phyloP scores from a whole-genome alignment of 2,888 invertebrate species.

The Kryphioiulus occultus region DNA sequence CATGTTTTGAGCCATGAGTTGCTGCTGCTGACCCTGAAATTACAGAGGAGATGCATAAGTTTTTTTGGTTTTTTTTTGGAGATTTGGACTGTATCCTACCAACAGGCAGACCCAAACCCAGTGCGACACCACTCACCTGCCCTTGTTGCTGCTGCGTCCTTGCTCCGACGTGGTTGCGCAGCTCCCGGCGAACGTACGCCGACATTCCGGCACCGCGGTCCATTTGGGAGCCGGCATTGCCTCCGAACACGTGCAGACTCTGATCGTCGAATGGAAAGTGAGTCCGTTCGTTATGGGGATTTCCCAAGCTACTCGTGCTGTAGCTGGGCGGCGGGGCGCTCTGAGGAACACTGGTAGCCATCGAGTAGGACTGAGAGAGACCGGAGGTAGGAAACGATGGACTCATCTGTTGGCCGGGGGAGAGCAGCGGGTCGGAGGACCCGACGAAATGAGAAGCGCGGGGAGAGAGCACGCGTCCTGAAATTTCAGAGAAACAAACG shows the following conservation, averaged over 20 bases:
- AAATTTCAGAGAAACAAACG: not conserved
- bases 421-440: constrained; percentile 59
- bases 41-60: not conserved
- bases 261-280: constrained; percentile 54
- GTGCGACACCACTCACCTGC: constrained; percentile 34
- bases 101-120: not conserved
- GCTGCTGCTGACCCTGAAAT: constrained; percentile 46
- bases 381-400: constrained; percentile 53
- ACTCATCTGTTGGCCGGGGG: constrained; percentile 57
- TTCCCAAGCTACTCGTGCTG: constrained; percentile 46
- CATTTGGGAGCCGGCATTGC: constrained; percentile 35
- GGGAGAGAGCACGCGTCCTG: constrained; percentile 57
- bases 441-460: constrained; percentile 54
- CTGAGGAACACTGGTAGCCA: constrained; percentile 50
- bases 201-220: constrained; percentile 63
- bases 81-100: not conserved
- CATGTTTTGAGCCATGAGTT: constrained; percentile 46
- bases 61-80: too few relatives aligned
- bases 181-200: constrained; percentile 90
- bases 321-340: constrained; percentile 53
- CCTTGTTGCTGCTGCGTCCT: constrained; percentile 69
- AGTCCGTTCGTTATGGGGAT: constrained; percentile 48
- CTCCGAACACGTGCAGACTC: constrained; percentile 49
- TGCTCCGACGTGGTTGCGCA: constrained; percentile 86
- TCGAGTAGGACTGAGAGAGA: constrained; percentile 30